Evolutionary conservation across 2,113 vertebrate species (phyloP), one percentile per base, ranked within the genome.

Genomic region (Panthera leo): DNA sequence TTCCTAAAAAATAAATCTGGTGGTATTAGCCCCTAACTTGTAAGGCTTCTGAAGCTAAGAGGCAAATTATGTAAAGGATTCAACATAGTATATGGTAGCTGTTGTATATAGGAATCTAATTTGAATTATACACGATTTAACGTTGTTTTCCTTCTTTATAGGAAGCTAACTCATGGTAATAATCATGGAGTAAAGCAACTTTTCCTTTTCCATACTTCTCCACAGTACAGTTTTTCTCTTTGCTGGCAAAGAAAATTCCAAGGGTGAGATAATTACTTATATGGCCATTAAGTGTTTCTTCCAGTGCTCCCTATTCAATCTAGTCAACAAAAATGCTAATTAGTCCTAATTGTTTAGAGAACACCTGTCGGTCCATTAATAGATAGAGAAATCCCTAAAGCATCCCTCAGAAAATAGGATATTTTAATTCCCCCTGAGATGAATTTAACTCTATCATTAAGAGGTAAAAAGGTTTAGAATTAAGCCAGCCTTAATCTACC

Each of bases 311-410:
- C 88, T 85, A 27, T 83, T 91, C 85, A 96, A 73, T 78, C 42
- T 88, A 95, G 85, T 92, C 92, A 96, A 93, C 92, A 92, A 84
- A 96, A 95, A 95, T 96, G 88, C 58, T 94, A 94, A 97, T 96
- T 90, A 94, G 87, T 63, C 65, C 63, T 97, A 95, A 96, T 93
- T 91, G 84, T 96, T 96, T 82, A 25, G 85, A 91, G 95, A 94
- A 95, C 88, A 98, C 91, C 93, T 94, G 82, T 94, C 3, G 2
- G 71, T 89, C 91, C 31, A 36, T 90, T 97, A 97, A 78, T 88
- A 98, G 90, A 71, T 48, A 29, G n/a, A 71, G 76, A 85, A 71
- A 93, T 89, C 29, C 80, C 82, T 93, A 94, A 91, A 84, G 73
- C 68, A 91, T 68, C 39, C 65, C 65, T 97, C 11, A 85, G 65